A percentile compares a stretch with the other conserved stretches of the same genome.
These are phyloP conservation scores for Oikopleura vanhoeffeni DNA, from an alignment of 23 tunicate genomes.

Conservation along the genomic window DNA sequence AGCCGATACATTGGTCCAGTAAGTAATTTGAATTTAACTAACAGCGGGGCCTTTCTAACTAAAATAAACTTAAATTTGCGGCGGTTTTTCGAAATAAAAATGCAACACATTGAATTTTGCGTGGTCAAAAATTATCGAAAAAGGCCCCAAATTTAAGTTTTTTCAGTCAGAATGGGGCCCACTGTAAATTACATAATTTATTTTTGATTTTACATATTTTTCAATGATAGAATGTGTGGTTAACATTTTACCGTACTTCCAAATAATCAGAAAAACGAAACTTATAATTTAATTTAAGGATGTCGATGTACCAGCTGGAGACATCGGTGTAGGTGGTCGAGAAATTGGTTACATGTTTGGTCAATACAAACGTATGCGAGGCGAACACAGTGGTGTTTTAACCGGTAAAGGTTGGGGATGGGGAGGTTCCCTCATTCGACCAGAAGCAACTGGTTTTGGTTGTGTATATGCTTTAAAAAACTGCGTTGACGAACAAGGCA, in stretches of 20 bases:
- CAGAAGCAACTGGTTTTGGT: slow-evolving; percentile 98
- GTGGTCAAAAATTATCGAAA: no score
- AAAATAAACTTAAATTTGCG: no score
- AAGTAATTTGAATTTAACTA: slow-evolving; percentile 10
- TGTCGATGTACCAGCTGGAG: slow-evolving; percentile 97
- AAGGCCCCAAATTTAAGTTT: no score
- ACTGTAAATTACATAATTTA: no score
- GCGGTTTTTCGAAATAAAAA: no score
- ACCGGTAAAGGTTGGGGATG: slow-evolving; percentile 99
- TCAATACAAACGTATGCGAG: slow-evolving; percentile 91
- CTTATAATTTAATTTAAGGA: slow-evolving; percentile 26
- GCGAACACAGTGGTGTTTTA: slow-evolving; percentile 72
- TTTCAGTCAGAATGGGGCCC: no score
- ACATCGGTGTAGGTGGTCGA: slow-evolving; percentile 91
- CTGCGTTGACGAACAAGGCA: slow-evolving; percentile 42
- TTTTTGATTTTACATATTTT: background rate
- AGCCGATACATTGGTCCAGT: slow-evolving; percentile 93
- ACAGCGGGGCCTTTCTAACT: no score
- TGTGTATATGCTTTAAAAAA: slow-evolving; percentile 73
- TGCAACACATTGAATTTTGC: no score
- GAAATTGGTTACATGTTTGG: slow-evolving; percentile 97
- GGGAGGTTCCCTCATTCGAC: slow-evolving; percentile 98
- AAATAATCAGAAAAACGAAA: background rate
- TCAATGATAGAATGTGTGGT: background rate
- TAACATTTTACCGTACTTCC: background rate